Evolutionary conservation across 1,140 invertebrate genomes (phyloP).

Genomic region (Eriosoma lanigerum): DNA sequence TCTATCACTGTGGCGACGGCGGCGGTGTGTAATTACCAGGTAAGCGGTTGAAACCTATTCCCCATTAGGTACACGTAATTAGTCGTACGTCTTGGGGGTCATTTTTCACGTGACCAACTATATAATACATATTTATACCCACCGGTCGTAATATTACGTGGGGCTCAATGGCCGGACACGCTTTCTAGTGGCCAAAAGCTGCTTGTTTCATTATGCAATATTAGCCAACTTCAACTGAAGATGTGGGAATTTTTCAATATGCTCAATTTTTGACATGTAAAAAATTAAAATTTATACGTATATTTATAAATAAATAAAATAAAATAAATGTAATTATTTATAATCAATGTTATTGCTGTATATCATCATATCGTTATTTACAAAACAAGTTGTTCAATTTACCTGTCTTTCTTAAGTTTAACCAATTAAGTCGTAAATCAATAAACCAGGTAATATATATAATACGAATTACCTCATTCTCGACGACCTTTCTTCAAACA

Average conservation of each 20-base stretch:
- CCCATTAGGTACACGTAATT: conserved; percentile 21
- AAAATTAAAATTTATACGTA: not conserved
- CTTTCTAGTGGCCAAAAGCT: conserved; percentile 18
- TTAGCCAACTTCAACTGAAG: not conserved
- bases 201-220: not conserved
- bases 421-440: conserved; percentile 14
- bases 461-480: conserved; percentile 15
- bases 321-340: not conserved
- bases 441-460: not conserved
- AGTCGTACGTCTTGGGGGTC: conserved; percentile 10
- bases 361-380: too few species aligned
- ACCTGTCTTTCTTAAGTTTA: not conserved
- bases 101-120: conserved; percentile 27
- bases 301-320: too few species aligned
- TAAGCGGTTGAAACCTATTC: conserved; percentile 27
- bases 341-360: not conserved
- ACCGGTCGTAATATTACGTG: not conserved
- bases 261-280: too few species aligned
- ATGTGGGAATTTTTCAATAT: too few species aligned
- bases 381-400: conserved; percentile 4
- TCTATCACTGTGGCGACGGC: not conserved
- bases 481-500: conserved; percentile 13
- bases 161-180: not conserved
- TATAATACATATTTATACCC: too few species aligned
- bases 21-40: not conserved